Conservation (phyloP, 2,113 vertebrate species). For the Myiozetetes cayanensis region DNA sequence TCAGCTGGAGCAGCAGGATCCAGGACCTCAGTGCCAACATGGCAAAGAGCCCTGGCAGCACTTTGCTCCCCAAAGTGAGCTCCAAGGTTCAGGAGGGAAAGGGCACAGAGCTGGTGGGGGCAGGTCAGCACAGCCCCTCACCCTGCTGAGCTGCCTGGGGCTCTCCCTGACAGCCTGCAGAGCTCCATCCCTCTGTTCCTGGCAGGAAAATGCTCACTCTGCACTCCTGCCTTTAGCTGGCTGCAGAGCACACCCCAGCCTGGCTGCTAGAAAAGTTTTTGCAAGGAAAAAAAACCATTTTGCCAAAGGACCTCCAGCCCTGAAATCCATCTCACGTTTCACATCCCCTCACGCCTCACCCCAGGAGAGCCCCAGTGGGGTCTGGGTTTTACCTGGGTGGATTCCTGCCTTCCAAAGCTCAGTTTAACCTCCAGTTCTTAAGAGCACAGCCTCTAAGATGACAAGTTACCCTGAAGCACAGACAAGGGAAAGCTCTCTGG, state of each 20-base stretch:
- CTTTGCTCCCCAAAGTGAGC: neutral
- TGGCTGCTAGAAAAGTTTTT: neutral
- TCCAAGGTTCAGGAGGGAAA: neutral
- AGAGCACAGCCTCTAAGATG: neutral
- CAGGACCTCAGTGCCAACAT: neutral
- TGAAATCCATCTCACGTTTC: neutral
- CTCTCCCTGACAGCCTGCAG: neutral
- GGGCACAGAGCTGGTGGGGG: neutral
- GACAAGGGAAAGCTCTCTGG: neutral
- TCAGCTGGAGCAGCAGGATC: neutral
- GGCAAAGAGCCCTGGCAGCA: neutral
- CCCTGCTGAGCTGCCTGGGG: accelerated
- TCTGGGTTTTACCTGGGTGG: neutral
- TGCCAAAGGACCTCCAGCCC: neutral
- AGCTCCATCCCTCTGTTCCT: neutral
- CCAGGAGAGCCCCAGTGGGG: neutral
- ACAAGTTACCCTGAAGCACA: neutral
- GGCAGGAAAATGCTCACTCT: neutral
- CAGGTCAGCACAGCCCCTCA: neutral
- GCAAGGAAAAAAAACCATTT: neutral
- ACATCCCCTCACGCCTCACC: neutral
- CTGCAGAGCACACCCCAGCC: neutral
- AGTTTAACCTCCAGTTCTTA: neutral
- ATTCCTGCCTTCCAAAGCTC: neutral
- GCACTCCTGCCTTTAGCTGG: neutral